Evolutionary conservation across 1,140 invertebrate genomes (phyloP).

Genomic region (Orchestia grillus): DNA sequence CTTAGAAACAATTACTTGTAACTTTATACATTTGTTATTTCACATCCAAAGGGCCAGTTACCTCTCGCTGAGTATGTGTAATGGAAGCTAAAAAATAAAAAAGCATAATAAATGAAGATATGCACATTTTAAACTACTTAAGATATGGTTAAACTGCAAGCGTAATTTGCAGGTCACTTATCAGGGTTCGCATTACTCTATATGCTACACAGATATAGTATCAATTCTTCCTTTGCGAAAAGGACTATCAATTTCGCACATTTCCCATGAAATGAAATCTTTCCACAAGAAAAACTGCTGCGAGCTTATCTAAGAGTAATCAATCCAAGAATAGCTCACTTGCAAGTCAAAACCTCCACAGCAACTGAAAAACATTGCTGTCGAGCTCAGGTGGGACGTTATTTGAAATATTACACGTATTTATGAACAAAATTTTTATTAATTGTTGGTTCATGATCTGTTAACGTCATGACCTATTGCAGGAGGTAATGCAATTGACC

Average conservation of each 20-base stretch:
- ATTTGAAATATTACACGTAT: background rate
- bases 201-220: background rate
- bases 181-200: background rate
- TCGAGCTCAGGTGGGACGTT: background rate
- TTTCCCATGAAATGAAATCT: background rate
- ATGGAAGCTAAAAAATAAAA: background rate
- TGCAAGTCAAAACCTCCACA: background rate
- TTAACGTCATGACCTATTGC: background rate
- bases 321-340: background rate
- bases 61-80: background rate
- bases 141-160: constrained; percentile 1
- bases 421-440: background rate
- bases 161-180: background rate
- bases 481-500: background rate
- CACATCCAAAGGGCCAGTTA: background rate
- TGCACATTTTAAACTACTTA: background rate
- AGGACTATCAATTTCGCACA: background rate
- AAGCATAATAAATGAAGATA: background rate
- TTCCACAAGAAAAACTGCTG: background rate
- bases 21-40: background rate
- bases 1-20: background rate
- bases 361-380: background rate
- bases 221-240: background rate
- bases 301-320: background rate
- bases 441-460: background rate